Conservation (phyloP, 2,113 vertebrate genomes). For the Cairina moschata region DNA sequence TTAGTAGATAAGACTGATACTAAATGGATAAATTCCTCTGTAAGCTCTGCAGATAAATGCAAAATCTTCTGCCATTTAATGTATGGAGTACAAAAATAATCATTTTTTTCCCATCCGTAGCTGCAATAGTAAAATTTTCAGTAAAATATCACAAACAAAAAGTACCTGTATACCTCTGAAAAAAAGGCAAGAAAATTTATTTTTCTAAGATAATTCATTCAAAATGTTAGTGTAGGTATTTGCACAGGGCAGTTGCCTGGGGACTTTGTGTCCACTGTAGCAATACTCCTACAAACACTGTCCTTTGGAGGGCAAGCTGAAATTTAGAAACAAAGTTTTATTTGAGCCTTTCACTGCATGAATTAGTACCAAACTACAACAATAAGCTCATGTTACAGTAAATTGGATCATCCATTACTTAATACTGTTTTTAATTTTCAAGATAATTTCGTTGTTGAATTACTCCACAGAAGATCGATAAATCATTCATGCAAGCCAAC, state of each 20-base stretch:
- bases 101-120: neutral
- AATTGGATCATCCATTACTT: conserved; percentile 52
- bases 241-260: neutral
- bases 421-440: conserved; percentile 61
- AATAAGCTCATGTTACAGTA: conserved; percentile 22
- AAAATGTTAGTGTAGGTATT: neutral
- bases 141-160: neutral
- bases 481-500: conserved; percentile 38
- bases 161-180: neutral
- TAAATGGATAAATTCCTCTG: neutral
- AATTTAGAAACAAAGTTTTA: neutral
- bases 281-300: neutral
- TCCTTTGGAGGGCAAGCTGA: neutral
- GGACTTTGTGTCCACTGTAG: neutral
- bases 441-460: conserved; percentile 52
- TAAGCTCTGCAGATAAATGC: neutral
- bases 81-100: neutral
- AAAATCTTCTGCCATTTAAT: neutral
- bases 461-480: conserved; percentile 52
- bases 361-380: neutral
- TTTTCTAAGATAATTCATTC: neutral
- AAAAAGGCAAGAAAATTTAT: neutral
- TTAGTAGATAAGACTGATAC: neutral
- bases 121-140: neutral
- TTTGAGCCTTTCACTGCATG: neutral